A percentile compares a stretch with the other conserved stretches of the same genome.
These are phyloP conservation scores for Phalera bucephala DNA, from an alignment of 2,888 invertebrate genomes.

Conservation along the genomic window DNA sequence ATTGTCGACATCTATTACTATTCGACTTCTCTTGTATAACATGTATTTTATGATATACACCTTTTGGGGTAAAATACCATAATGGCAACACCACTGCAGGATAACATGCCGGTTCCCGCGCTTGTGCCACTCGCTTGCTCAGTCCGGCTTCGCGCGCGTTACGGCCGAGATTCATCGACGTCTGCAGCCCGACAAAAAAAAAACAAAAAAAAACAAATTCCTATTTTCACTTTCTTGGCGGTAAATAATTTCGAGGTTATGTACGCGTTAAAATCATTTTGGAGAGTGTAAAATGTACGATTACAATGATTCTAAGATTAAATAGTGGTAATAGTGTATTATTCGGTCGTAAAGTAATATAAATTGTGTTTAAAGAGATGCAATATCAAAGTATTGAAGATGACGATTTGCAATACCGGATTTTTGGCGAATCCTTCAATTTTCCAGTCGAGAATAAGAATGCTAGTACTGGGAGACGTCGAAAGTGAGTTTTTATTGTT, in stretches of 20 bases:
- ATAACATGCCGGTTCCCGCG: slow-evolving; percentile 43
- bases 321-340: slow-evolving; percentile 68
- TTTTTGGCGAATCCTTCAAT: slow-evolving; percentile 79
- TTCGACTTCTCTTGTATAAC: no score
- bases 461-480: slow-evolving; percentile 49
- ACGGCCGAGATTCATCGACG: slow-evolving; percentile 57
- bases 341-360: slow-evolving; percentile 51
- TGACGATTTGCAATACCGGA: slow-evolving; percentile 79
- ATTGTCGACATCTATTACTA: no score
- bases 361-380: slow-evolving; percentile 74
- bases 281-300: slow-evolving; percentile 41
- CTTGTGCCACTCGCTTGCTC: slow-evolving; percentile 35
- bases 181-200: slow-evolving; percentile 26
- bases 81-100: slow-evolving; percentile 35
- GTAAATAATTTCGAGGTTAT: slow-evolving; percentile 12
- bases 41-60: no score
- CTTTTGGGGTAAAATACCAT: neutral
- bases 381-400: slow-evolving; percentile 79
- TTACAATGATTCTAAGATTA: slow-evolving; percentile 68
- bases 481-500: slow-evolving; percentile 62
- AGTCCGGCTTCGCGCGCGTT: slow-evolving; percentile 69
- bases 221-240: slow-evolving; percentile 10
- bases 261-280: slow-evolving; percentile 13
- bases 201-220: slow-evolving; percentile 18
- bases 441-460: slow-evolving; percentile 53